These are phyloP conservation scores for Malacoctenus gilli DNA, from an alignment of 2,797 vertebrate genomes.

Conservation along the genomic window DNA sequence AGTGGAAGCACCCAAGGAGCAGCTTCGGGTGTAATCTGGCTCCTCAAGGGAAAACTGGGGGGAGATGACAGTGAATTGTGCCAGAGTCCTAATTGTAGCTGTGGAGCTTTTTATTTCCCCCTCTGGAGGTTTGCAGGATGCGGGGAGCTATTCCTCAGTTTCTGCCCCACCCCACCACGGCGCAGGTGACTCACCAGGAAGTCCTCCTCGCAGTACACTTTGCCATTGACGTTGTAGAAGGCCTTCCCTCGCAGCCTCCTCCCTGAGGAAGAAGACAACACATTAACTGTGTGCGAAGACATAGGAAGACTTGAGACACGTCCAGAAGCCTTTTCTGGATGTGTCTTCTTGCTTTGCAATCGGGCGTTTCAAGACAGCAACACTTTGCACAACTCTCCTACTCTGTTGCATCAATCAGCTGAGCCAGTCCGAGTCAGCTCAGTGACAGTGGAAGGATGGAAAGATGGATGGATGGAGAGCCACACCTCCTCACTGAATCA, in stretches of 20 bases:
- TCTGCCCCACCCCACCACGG: conserved; percentile 8
- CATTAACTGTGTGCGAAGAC: no score
- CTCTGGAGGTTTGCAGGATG: conserved; percentile 63
- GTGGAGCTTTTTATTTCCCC: conserved; percentile 59
- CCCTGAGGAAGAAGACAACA: conserved; percentile 76
- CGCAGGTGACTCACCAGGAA: conserved; percentile 89
- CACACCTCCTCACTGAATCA: no score
- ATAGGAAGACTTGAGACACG: no score
- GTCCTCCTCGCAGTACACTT: conserved; percentile 98
- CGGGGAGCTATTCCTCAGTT: conserved; percentile 28
- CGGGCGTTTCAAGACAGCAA: no score
- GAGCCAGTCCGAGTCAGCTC: no score
- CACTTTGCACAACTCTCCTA: no score
- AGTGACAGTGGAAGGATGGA: no score
- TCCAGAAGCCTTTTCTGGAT: no score
- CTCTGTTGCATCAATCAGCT: no score
- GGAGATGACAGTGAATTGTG: conserved; percentile 65
- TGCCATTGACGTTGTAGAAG: conserved; percentile 97
- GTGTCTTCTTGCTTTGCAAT: no score
- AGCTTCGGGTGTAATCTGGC: conserved; percentile 57
- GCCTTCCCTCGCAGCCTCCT: conserved; percentile 96
- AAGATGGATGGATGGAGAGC: no score
- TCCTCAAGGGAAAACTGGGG: conserved; percentile 62
- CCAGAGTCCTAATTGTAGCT: conserved; percentile 54
- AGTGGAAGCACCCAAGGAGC: conserved; percentile 41